Conservation (phyloP, 2,888 invertebrate species). For the Heliconius cydno region DNA sequence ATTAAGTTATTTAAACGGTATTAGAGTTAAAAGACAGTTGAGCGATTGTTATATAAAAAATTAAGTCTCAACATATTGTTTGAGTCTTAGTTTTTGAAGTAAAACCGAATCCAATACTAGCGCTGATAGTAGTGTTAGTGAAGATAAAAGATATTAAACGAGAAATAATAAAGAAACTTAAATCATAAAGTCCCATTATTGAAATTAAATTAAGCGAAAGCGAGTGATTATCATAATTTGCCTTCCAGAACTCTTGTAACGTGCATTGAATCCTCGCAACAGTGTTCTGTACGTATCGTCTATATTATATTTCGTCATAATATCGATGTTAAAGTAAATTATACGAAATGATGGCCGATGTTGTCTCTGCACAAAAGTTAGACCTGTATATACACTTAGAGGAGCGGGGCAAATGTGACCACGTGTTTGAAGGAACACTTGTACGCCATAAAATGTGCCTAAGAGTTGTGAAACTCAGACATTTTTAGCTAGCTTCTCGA, state of each 20-base stretch:
- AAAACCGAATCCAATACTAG: not conserved
- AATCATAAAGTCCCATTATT: slow-evolving; percentile 5
- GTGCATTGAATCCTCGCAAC: slow-evolving; percentile 40
- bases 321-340: slow-evolving; percentile 36
- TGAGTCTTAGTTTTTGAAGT: not conserved
- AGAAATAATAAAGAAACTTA: slow-evolving; percentile 2
- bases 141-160: not conserved
- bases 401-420: slow-evolving; percentile 70
- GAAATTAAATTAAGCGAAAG: slow-evolving; percentile 3
- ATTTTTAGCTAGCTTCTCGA: slow-evolving; percentile 62
- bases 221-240: slow-evolving; percentile 36
- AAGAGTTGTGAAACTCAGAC: slow-evolving; percentile 68
- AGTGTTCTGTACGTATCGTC: slow-evolving; percentile 43
- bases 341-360: slow-evolving; percentile 39
- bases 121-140: slow-evolving; percentile 2
- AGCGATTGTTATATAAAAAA: slow-evolving; percentile 9
- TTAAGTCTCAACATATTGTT: slow-evolving; percentile 10
- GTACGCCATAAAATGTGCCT: slow-evolving; percentile 76
- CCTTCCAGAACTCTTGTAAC: slow-evolving; percentile 38
- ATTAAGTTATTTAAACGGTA: slow-evolving; percentile 24
- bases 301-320: slow-evolving; percentile 46
- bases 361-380: slow-evolving; percentile 51
- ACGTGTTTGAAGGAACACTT: slow-evolving; percentile 51
- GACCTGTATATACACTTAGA: slow-evolving; percentile 68
- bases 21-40: slow-evolving; percentile 10